These are phyloP conservation scores for Conopomorpha cramerella DNA, from an alignment of 1,140 invertebrate species.

Conservation along the genomic window DNA sequence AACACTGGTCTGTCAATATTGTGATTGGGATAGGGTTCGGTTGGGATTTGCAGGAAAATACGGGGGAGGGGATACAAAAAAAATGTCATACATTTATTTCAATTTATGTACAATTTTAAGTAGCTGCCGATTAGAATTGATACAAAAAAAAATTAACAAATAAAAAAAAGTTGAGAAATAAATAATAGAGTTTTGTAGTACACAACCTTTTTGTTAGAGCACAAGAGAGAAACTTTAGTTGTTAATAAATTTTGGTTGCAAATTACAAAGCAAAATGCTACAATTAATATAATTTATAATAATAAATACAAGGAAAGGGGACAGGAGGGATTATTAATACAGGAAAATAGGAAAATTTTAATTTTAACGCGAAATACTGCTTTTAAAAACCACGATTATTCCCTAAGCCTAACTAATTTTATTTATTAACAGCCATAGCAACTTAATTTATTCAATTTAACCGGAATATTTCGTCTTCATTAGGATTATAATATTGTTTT, in stretches of 20 bases:
- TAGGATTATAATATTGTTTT: no score
- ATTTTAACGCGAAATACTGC: no score
- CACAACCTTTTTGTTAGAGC: not conserved
- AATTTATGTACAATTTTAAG: conserved; percentile 49
- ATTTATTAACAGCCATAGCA: not conserved
- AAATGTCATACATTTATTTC: conserved; percentile 56
- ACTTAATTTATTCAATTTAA: no score
- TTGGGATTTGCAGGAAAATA: conserved; percentile 9
- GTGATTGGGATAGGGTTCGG: conserved; percentile 16
- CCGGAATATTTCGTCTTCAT: no score
- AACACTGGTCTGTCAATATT: conserved; percentile 60
- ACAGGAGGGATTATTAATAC: no score
- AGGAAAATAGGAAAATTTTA: no score
- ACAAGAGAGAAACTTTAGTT: conserved; percentile 10
- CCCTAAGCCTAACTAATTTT: not conserved
- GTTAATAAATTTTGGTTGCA: conserved; percentile 30
- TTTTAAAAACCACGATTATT: no score
- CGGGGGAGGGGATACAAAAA: conserved; percentile 6
- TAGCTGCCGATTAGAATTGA: conserved; percentile 46
- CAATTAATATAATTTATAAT: conserved; percentile 33
- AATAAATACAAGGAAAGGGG: conserved; percentile 46
- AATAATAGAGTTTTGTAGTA: conserved; percentile 6
- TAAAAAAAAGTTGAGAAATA: conserved; percentile 35
- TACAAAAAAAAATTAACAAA: conserved; percentile 39
- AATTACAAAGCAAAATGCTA: conserved; percentile 45